These are phyloP conservation scores for Hydrotaea cyrtoneurina DNA, from an alignment of 2,888 invertebrate genomes.

Conservation along the genomic window DNA sequence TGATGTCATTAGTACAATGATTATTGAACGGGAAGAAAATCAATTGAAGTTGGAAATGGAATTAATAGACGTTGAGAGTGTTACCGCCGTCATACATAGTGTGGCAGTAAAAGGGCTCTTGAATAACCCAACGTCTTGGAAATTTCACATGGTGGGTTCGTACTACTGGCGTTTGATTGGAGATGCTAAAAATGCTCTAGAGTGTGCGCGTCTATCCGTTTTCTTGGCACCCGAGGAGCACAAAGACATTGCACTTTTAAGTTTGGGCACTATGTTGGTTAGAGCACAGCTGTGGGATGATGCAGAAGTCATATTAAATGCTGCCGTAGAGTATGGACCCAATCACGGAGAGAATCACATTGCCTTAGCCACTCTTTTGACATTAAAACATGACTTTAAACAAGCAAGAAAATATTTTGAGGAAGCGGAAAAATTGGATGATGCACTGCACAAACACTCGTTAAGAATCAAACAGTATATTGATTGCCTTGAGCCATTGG, in stretches of 20 bases:
- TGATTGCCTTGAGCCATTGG: conserved; percentile 73
- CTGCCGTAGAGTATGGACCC: conserved; percentile 78
- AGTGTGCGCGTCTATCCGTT: conserved; percentile 77
- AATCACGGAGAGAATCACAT: conserved; percentile 78
- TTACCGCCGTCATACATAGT: conserved; percentile 73
- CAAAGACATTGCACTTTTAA: conserved; percentile 76
- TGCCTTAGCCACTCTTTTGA: conserved; percentile 76
- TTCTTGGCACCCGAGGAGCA: conserved; percentile 76
- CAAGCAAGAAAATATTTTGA: conserved; percentile 77
- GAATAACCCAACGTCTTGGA: conserved; percentile 77
- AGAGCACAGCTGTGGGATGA: conserved; percentile 76
- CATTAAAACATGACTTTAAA: conserved; percentile 79
- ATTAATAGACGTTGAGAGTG: conserved; percentile 60
- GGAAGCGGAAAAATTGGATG: conserved; percentile 76
- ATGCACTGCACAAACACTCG: conserved; percentile 75
- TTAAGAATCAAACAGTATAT: conserved; percentile 77
- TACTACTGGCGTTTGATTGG: conserved; percentile 80
- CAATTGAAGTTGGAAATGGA: conserved; percentile 67
- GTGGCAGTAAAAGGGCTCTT: conserved; percentile 72
- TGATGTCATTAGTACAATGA: conserved; percentile 70
- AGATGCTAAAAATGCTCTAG: conserved; percentile 77
- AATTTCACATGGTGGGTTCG: conserved; percentile 78
- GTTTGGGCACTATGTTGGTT: conserved; percentile 78
- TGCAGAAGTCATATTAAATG: conserved; percentile 75
- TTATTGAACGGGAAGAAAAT: conserved; percentile 75